phyloP scores from a whole-genome alignment of 2,113 vertebrate species.

The cat (Felis catus) region DNA sequence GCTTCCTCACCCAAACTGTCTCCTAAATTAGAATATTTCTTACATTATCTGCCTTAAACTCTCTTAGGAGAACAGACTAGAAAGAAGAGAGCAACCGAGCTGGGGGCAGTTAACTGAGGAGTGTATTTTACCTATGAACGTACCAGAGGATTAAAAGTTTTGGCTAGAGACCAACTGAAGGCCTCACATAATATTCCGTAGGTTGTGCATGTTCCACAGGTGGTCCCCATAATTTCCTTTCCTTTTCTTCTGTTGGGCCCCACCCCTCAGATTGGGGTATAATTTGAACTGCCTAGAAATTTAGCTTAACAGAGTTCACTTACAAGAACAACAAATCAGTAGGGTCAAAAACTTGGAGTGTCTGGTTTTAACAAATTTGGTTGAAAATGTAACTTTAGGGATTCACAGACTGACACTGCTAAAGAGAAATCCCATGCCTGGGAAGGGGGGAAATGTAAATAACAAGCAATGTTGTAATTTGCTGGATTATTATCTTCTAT shows the following conservation, averaged over 20 bases:
- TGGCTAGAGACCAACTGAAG: neutral
- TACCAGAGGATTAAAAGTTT: neutral
- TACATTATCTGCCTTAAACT: neutral
- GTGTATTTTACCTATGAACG: neutral
- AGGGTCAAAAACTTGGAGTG: neutral
- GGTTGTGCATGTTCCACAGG: neutral
- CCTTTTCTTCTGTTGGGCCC: neutral
- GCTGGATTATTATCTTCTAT: neutral
- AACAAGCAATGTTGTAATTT: neutral
- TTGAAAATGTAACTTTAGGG: neutral
- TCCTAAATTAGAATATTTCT: neutral
- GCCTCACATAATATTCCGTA: fast-evolving
- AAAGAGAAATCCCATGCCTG: neutral
- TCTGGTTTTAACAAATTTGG: neutral
- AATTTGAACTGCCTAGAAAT: neutral
- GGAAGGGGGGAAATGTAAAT: neutral
- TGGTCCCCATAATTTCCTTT: neutral
- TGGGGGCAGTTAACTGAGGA: neutral
- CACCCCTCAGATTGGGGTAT: neutral
- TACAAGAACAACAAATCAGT: neutral
- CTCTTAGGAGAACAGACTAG: neutral
- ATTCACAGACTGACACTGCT: neutral
- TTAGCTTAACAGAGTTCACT: neutral
- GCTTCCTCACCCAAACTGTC: neutral
- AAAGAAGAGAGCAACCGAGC: neutral